These are phyloP conservation scores for Ameiurus melas DNA, from an alignment of 2,113 vertebrate genomes.

Conservation along the genomic window DNA sequence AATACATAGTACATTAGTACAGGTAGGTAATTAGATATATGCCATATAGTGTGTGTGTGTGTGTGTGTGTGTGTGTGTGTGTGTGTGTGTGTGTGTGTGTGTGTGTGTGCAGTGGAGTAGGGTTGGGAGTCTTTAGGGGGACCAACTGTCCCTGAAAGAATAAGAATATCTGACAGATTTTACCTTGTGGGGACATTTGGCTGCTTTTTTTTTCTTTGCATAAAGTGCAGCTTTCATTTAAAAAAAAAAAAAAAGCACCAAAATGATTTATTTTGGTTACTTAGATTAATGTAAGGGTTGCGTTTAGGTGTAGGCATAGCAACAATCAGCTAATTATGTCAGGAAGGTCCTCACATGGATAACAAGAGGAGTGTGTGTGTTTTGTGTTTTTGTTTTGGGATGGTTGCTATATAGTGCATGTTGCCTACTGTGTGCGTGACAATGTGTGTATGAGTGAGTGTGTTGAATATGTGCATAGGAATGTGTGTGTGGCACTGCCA, in stretches of 20 bases:
- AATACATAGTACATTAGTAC: not conserved
- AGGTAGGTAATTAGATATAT: not conserved
- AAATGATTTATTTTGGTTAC: not conserved
- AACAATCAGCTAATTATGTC: not conserved
- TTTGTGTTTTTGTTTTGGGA: not conserved
- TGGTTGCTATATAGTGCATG: not conserved
- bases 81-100: not conserved
- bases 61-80: not conserved
- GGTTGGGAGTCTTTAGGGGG: not conserved
- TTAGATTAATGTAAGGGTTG: not conserved
- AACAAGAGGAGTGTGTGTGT: not conserved
- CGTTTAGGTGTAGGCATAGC: not conserved
- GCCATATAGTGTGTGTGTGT: not conserved
- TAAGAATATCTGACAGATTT: not conserved
- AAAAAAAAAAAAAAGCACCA: not conserved
- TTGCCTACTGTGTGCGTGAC: not conserved
- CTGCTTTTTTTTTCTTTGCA: not conserved
- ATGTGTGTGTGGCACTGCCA: constrained; percentile 26
- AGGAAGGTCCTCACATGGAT: not conserved
- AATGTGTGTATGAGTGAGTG: not conserved
- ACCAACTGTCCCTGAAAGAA: not conserved
- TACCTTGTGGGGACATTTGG: not conserved
- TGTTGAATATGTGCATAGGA: not conserved
- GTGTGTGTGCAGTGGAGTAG: no score
- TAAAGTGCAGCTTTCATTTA: not conserved